Evolutionary conservation across 2,888 invertebrate species (phyloP).

Genomic region (Stenotaenia linearis): DNA sequence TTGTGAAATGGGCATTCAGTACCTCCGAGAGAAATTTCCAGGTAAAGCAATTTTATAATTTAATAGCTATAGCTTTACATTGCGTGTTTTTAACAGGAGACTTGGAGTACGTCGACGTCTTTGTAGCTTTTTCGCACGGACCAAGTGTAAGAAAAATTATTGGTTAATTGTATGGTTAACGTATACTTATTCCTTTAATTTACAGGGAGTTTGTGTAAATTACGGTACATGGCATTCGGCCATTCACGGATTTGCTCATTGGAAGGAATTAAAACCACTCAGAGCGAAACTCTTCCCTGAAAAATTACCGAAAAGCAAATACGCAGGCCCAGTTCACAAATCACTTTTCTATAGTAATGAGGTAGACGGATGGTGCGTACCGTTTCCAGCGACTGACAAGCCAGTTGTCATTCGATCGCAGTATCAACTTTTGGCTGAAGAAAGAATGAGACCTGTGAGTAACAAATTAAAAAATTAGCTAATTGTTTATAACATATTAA

Average conservation of each 20-base stretch:
- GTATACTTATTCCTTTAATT: constrained; percentile 28
- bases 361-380: constrained; percentile 59
- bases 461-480: background rate
- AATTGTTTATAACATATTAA: too few species aligned
- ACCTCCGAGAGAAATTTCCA: constrained; percentile 67
- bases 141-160: background rate
- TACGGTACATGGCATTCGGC: constrained; percentile 87
- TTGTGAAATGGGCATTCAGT: constrained; percentile 77
- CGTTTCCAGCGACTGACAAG: constrained; percentile 77
- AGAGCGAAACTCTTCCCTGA: constrained; percentile 63
- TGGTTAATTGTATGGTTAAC: background rate
- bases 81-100: background rate
- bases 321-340: constrained; percentile 7
- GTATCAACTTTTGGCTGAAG: constrained; percentile 61
- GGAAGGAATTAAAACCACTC: constrained; percentile 58
- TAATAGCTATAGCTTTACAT: too few species aligned
- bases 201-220: constrained; percentile 58
- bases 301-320: constrained; percentile 51
- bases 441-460: constrained; percentile 61
- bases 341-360: constrained; percentile 44
- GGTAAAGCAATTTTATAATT: constrained; percentile 53
- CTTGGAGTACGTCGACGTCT: background rate
- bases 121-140: background rate
- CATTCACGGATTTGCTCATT: constrained; percentile 66
- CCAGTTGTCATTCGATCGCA: constrained; percentile 78